Base-by-base conservation (phyloP, 2,113 vertebrate genomes). In the Coptodon bakossiorum region DNA sequence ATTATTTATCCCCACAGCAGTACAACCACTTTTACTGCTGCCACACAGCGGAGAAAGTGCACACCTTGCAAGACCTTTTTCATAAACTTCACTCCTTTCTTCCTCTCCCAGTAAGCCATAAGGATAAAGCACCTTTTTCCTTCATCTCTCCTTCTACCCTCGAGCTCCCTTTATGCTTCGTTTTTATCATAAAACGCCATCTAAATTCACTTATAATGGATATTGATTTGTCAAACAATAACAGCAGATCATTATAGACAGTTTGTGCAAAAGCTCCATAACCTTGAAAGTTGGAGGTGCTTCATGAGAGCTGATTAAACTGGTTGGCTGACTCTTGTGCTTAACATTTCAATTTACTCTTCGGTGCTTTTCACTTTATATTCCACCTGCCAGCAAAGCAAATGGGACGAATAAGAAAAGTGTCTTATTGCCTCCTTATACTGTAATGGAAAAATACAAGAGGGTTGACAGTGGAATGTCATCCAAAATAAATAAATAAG, bases 141-240 rank as follows among this genome's bases (percentile, higher is more conserved):
- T 50, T 5, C 36, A 54, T 50, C 38, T 36, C 11, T 19, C 59
- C 29, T 29, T 19, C 48, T 12, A 29, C 59, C 45, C 29, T n/a
- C 16, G 3, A 79, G 40, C 31, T 63, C 31, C 22, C 13, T 12
- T 3, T 61, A 14, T 66, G 19, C 36, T 89, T 82, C 24, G 6
- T 73, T 48, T 73, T 76, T 73, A 68, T 85, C 31, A 78, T 91
- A 89, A 89, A 91, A 89, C 12, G 14, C 16, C 43, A 50, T 43
- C 57, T 91, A 86, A 90, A 93, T 81, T 88, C 52, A 66, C 29
- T 45, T 56, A 59, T 87, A 91, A 94, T 90, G 59, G 87, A 92
- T 92, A 92, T 94, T 83, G 89, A 92, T 95, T 95, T 82, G 71
- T 84, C n/a, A 86, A 92, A 93, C 91, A 93, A 93, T 91, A 93